A percentile compares a stretch with the other conserved stretches of the same genome.
Evolutionary conservation across 2,113 vertebrate genomes (phyloP).

Genomic region (Bostrychus sinensis): DNA sequence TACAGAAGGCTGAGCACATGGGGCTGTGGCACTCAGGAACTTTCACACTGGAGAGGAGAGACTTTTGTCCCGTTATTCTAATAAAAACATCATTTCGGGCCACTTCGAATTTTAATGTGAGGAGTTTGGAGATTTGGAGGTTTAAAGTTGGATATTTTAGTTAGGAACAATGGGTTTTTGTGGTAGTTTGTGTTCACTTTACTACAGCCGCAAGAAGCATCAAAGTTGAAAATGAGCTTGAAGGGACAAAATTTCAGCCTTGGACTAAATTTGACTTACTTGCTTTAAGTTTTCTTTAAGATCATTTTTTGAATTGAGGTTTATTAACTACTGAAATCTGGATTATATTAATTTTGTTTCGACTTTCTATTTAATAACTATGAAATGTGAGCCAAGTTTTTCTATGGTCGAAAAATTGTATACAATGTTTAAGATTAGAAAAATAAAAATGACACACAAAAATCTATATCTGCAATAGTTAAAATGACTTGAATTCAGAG

Average conservation of each 20-base stretch:
- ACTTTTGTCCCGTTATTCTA: background rate
- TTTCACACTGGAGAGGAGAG: background rate
- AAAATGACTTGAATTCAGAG: no score
- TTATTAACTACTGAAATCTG: no score
- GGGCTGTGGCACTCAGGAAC: background rate
- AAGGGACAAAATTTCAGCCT: background rate
- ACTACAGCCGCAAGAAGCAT: background rate
- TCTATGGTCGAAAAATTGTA: no score
- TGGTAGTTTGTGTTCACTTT: background rate
- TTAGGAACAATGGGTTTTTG: background rate
- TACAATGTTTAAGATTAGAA: no score
- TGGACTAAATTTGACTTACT: no score
- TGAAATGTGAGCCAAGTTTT: no score
- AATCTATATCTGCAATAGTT: no score
- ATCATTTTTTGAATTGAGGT: no score
- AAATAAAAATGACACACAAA: no score
- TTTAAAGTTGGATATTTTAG: background rate
- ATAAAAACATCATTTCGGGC: background rate
- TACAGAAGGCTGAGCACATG: constrained; percentile 21
- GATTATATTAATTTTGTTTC: no score
- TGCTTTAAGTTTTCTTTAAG: no score
- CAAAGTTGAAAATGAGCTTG: background rate
- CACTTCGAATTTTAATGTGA: background rate
- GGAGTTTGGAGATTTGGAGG: background rate
- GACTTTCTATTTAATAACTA: no score